phyloP scores from a whole-genome alignment of 2,888 invertebrate genomes.

The Xanthorhoe spadicearia region DNA sequence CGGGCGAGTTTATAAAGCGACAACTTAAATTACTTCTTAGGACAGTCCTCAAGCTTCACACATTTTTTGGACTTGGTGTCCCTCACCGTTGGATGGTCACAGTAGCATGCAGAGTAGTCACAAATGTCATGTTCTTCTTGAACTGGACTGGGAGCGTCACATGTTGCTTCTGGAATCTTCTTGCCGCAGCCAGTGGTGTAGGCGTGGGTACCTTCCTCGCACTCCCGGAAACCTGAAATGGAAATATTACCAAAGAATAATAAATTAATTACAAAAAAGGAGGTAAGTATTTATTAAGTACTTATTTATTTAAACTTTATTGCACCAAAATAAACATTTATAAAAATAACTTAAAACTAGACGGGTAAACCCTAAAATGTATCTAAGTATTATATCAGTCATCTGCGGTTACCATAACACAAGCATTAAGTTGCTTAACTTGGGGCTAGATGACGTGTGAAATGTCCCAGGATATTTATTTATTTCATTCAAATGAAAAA shows the following conservation, averaged over 20 bases:
- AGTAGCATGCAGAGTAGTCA: conserved; percentile 63
- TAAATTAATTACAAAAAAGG: no score
- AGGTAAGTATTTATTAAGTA: no score
- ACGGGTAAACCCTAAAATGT: no score
- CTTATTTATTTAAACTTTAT: no score
- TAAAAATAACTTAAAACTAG: no score
- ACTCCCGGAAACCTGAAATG: conserved; percentile 27
- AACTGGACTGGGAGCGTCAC: conserved; percentile 57
- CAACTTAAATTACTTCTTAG: conserved; percentile 43
- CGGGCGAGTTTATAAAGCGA: neutral
- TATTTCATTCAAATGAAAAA: no score
- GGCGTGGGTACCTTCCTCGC: conserved; percentile 35
- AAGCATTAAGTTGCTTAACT: no score
- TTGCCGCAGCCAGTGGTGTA: conserved; percentile 56
- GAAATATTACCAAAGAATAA: neutral
- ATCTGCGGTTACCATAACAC: no score
- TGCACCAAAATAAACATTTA: no score
- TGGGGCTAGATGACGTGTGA: no score
- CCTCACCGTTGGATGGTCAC: conserved; percentile 60
- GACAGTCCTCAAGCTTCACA: conserved; percentile 57
- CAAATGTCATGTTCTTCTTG: conserved; percentile 44
- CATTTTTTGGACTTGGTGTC: conserved; percentile 55
- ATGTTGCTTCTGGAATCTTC: conserved; percentile 59
- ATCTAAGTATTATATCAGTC: no score
- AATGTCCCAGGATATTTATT: no score